A percentile compares a stretch with the other conserved stretches of the same genome.
Evolutionary conservation across 2,797 vertebrate genomes (phyloP).

Genomic region (Phoebastria nigripes): DNA sequence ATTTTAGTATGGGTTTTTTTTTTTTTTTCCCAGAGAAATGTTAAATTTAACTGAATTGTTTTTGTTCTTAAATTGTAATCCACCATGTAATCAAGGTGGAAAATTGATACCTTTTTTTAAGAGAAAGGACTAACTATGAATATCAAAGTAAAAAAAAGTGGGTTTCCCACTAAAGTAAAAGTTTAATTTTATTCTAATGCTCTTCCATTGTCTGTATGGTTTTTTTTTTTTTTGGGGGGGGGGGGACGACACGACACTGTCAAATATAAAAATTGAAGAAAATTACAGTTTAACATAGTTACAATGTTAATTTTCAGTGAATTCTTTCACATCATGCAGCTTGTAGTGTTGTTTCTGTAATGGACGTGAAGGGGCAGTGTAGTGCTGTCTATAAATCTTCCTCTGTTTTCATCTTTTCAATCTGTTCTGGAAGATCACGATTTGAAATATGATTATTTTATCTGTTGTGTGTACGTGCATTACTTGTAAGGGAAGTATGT

Average conservation of each 20-base stretch:
- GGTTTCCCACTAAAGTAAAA: background rate
- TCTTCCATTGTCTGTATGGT: background rate
- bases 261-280: background rate
- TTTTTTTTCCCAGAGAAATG: background rate
- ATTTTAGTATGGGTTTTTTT: background rate
- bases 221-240: background rate
- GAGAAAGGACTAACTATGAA: background rate
- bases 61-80: background rate
- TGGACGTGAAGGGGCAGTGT: constrained; percentile 75
- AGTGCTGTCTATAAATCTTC: constrained; percentile 44
- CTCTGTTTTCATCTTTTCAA: background rate
- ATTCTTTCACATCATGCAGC: background rate
- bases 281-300: background rate
- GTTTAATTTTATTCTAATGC: background rate
- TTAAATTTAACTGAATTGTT: background rate
- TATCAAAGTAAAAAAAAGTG: background rate
- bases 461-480: background rate
- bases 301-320: background rate
- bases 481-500: background rate
- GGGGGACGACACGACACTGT: rapidly evolving
- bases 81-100: background rate
- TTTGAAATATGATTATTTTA: background rate
- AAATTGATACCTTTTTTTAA: background rate
- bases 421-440: background rate
- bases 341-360: constrained; percentile 60